phyloP scores from a whole-genome alignment of 2,113 vertebrate genomes.

The Solea senegalensis region DNA sequence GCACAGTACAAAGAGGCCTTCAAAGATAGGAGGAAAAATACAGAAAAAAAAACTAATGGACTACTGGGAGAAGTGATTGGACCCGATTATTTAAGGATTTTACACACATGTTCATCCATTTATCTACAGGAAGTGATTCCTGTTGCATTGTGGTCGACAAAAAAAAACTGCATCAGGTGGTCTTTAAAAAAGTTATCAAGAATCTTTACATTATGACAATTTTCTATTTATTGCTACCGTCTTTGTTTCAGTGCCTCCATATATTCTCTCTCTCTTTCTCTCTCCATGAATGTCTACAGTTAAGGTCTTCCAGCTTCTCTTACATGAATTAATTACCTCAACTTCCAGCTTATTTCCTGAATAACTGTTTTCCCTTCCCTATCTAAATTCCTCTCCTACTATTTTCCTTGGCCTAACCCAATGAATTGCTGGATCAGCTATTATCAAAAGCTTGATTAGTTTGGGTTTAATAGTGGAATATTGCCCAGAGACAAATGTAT shows the following conservation, averaged over 20 bases:
- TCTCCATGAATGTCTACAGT: background rate
- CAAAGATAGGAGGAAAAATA: constrained; percentile 25
- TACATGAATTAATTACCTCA: constrained; percentile 2
- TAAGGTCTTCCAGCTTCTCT: constrained; percentile 8
- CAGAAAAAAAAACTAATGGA: background rate
- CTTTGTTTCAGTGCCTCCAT: background rate
- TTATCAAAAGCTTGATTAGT: constrained; percentile 64
- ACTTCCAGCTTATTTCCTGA: constrained; percentile 40
- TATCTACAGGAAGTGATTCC: background rate
- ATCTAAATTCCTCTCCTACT: background rate
- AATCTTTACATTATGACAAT: background rate
- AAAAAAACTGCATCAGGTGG: background rate
- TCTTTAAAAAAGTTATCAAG: background rate
- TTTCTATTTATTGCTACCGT: background rate
- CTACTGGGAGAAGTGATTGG: background rate
- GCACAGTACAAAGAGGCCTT: constrained; percentile 50
- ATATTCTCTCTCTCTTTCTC: background rate
- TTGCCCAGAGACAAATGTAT: constrained; percentile 69
- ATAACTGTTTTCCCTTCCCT: background rate
- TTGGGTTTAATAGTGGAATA: constrained; percentile 65
- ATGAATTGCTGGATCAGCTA: constrained; percentile 64
- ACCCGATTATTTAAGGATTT: constrained; percentile 12
- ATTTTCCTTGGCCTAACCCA: constrained; percentile 28
- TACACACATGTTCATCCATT: constrained; percentile 4
- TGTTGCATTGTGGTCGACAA: background rate